Conservation (phyloP, 2,113 vertebrate genomes). For the Copsychus sechellarum region DNA sequence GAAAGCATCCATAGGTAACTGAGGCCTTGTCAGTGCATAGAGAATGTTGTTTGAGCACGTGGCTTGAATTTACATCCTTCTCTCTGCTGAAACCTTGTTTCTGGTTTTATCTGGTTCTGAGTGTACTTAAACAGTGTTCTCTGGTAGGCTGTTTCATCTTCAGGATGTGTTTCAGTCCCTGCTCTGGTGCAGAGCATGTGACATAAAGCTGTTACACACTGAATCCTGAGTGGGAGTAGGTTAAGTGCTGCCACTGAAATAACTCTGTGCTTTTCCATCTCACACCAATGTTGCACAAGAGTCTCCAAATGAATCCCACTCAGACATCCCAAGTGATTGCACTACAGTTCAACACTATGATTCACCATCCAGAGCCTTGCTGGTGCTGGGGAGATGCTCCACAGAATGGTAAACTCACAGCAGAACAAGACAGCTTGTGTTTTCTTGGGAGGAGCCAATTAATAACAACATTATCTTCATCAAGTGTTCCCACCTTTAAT, state of each 20-base stretch:
- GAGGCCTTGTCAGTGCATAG: background rate
- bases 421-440: background rate
- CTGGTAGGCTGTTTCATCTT: background rate
- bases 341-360: fast-evolving
- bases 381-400: background rate
- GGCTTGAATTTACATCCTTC: background rate
- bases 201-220: background rate
- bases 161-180: background rate
- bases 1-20: background rate
- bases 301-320: background rate
- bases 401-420: background rate
- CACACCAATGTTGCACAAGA: background rate
- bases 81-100: background rate
- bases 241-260: background rate
- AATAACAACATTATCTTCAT: background rate
- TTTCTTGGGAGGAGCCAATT: background rate
- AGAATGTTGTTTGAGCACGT: background rate
- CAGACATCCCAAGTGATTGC: background rate
- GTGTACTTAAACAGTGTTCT: fast-evolving
- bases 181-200: background rate
- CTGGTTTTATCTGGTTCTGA: background rate
- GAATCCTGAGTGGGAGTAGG: background rate
- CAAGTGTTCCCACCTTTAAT: background rate
- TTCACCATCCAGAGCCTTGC: background rate
- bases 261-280: background rate